Base-by-base conservation (phyloP, 2,797 vertebrate genomes). In the Novumbra hubbsi region DNA sequence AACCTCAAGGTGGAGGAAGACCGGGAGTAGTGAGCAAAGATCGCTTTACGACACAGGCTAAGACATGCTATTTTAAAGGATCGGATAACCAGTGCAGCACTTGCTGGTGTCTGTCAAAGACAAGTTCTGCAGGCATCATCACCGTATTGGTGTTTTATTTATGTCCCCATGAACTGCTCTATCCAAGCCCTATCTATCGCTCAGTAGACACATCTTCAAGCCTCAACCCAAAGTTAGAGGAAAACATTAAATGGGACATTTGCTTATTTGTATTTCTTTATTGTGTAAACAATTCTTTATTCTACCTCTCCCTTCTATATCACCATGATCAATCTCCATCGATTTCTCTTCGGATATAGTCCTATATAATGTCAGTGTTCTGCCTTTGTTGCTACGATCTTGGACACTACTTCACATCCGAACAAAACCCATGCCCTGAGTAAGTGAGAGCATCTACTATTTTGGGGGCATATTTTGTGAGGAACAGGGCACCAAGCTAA, bases 91-190 rank as follows among this genome's bases (percentile, higher is more conserved):
- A 81, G 79, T 62, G 77, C 75, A 78, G 84, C 98, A 99, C 91
- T 95, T 99, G 98, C 83, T 94, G 83, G 92, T 97, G 97, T 99
- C 98, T 86, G 89, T 99, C 98, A 99, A 96, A 95, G 84, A 79
- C 80, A 85, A 90, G 91, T 94, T 94, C 91, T 95, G 94, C 93
- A 93, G 92, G 89, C 95, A 95, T 94, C 92, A 92, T 94, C 93
- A 94, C 90, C 89, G 92, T 88, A 87, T 83, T 88, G 75, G 78
- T 38, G 87, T 92, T 92, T 91, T 91, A 93, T 84, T 91, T 93
- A 92, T 92, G 91, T 92, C 93, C 88, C 21, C 82, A 81, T 83
- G 90, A 80, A 82, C 78, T 81, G 83, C 87, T 87, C 83, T 74
- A 72, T 80, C 80, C 73, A 86, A 79, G 75, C 83, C 77, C 79